Percentiles rank a stretch among this genome's conserved stretches.
Evolutionary conservation across 2,113 vertebrate species (phyloP).

Genomic region (Cyprinodon tularosa): DNA sequence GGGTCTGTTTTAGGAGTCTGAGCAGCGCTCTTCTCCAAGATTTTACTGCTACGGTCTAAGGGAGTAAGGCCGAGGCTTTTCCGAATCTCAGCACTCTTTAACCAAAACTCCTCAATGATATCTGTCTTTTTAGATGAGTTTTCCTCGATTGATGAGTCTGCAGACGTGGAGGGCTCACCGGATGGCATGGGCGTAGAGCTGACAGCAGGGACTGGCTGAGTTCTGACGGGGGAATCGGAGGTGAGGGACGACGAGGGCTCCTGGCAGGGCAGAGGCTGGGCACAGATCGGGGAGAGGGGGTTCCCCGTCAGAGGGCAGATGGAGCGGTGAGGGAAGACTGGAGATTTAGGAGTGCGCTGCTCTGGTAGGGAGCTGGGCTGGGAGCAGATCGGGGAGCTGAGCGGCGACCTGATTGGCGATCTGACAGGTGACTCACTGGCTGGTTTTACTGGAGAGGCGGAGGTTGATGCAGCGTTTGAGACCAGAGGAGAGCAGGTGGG

Average conservation of each 20-base stretch:
- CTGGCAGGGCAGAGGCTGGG: slow-evolving; percentile 86
- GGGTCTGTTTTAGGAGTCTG: slow-evolving; percentile 41
- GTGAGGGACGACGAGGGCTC: slow-evolving; percentile 83
- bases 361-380: slow-evolving; percentile 85
- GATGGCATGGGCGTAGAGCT: slow-evolving; percentile 85
- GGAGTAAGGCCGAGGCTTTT: slow-evolving; percentile 91
- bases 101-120: slow-evolving; percentile 96
- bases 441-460: slow-evolving; percentile 38
- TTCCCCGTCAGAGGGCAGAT: slow-evolving; percentile 72
- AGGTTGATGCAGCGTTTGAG: slow-evolving; percentile 28
- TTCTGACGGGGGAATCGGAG: slow-evolving; percentile 87
- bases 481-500: slow-evolving; percentile 36
- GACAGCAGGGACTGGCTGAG: slow-evolving; percentile 86
- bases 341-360: slow-evolving; percentile 70
- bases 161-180: slow-evolving; percentile 57
- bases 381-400: slow-evolving; percentile 79
- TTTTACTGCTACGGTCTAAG: slow-evolving; percentile 81
- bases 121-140: slow-evolving; percentile 84
- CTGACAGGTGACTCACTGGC: slow-evolving; percentile 3
- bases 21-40: slow-evolving; percentile 69
- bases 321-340: slow-evolving; percentile 67
- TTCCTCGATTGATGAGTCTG: slow-evolving; percentile 77
- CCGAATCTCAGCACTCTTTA: slow-evolving; percentile 94
- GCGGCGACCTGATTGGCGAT: slow-evolving; percentile 20
- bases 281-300: slow-evolving; percentile 87